Conservation (phyloP, 2,113 vertebrate species). For the Vanacampus margaritifer region DNA sequence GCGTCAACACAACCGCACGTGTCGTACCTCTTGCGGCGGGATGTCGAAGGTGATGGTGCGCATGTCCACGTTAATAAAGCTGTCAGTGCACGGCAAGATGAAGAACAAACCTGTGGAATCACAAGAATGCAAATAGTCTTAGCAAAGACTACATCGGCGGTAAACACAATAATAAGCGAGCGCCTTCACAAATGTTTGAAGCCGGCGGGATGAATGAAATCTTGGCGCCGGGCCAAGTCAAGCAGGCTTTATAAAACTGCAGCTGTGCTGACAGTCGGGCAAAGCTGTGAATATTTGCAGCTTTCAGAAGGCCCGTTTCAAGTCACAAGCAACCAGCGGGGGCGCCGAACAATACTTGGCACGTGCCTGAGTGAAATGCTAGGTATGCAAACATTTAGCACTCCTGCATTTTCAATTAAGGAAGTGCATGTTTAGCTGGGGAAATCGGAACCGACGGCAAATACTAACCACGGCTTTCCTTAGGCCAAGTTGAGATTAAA, state of each 20-base stretch:
- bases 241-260: constrained; percentile 47
- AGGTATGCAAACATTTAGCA: constrained; percentile 55
- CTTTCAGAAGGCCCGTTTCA: constrained; percentile 40
- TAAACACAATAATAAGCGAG: constrained; percentile 54
- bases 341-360: constrained; percentile 36
- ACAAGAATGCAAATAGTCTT: constrained; percentile 45
- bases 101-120: constrained; percentile 87
- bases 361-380: constrained; percentile 37
- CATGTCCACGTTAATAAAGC: constrained; percentile 96
- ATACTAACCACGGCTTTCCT: neutral
- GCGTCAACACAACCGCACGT: constrained; percentile 6
- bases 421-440: constrained; percentile 37
- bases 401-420: constrained; percentile 43
- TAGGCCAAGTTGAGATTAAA: neutral
- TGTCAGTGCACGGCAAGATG: constrained; percentile 93
- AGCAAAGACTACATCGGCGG: constrained; percentile 41
- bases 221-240: constrained; percentile 37
- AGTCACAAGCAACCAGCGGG: constrained; percentile 44
- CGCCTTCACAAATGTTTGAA: constrained; percentile 54
- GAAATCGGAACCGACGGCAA: constrained; percentile 28
- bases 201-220: constrained; percentile 44
- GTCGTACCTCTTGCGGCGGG: constrained; percentile 90
- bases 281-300: constrained; percentile 45
- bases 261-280: constrained; percentile 51
- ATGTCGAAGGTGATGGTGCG: constrained; percentile 95